Percentiles rank a stretch among this genome's conserved stretches.
Evolutionary conservation across 1,140 invertebrate species (phyloP).

Genomic region (Ceratosolen solmsi): DNA sequence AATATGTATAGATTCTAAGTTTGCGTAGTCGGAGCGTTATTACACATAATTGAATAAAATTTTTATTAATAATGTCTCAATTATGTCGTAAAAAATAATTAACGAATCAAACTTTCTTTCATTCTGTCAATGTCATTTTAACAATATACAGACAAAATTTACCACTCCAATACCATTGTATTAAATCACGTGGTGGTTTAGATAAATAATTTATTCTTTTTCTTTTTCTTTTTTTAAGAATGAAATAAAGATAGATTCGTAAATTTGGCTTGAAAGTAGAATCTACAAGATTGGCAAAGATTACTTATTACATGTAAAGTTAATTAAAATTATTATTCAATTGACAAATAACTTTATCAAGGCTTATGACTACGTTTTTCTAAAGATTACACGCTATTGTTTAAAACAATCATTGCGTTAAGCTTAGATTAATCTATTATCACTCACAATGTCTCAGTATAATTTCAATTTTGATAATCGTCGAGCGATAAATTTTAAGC

Average conservation of each 20-base stretch:
- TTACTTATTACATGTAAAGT: not conserved
- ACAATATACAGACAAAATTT: too few relatives aligned
- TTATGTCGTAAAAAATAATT: not conserved
- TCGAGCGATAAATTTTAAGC: not conserved
- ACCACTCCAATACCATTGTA: too few relatives aligned
- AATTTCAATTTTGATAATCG: not conserved
- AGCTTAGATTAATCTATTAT: too few relatives aligned
- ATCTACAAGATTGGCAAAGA: constrained; percentile 1
- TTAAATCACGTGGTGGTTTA: too few relatives aligned
- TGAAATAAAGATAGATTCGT: not conserved
- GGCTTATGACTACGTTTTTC: not conserved
- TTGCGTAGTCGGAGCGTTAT: not conserved
- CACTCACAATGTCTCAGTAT: not conserved
- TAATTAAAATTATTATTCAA: not conserved
- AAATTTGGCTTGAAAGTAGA: not conserved
- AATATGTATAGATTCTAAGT: not conserved
- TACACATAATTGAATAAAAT: not conserved
- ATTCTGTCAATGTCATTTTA: not conserved
- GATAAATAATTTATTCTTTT: too few relatives aligned
- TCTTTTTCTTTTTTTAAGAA: too few relatives aligned
- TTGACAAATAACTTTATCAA: not conserved
- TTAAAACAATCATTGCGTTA: not conserved
- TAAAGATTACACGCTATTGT: not conserved
- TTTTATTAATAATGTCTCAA: not conserved
- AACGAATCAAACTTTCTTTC: not conserved